Evolutionary conservation across 1,140 invertebrate species (phyloP).

Genomic region (Pantala flavescens): DNA sequence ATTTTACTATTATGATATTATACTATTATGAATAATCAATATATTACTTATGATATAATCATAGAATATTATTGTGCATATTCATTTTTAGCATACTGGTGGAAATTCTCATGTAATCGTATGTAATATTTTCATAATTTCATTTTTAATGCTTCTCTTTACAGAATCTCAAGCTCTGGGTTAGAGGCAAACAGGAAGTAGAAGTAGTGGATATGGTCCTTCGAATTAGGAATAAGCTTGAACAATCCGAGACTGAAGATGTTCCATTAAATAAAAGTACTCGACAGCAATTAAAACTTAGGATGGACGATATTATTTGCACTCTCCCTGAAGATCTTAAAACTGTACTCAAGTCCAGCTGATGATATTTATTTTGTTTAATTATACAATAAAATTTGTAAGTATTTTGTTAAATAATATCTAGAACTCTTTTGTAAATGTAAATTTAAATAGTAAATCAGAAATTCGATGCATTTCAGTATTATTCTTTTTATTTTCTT

Average conservation of each 20-base stretch:
- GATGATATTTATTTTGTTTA: conserved; percentile 15
- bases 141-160: conserved; percentile 20
- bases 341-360: conserved; percentile 52
- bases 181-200: conserved; percentile 84
- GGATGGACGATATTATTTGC: conserved; percentile 71
- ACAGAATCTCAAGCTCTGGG: conserved; percentile 81
- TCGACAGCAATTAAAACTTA: conserved; percentile 59
- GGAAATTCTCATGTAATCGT: no score
- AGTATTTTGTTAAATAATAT: neutral
- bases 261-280: conserved; percentile 58
- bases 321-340: conserved; percentile 83
- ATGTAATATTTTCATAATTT: no score
- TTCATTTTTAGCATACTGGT: no score
- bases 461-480: no score
- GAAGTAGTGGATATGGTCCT: conserved; percentile 94
- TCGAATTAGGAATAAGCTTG: conserved; percentile 70
- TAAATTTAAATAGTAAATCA: no score
- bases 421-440: no score
- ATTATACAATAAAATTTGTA: neutral
- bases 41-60: no score
- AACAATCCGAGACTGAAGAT: conserved; percentile 55
- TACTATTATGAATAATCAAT: no score
- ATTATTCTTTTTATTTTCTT: no score
- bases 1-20: no score
- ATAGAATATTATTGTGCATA: no score